Evolutionary conservation across 1,140 invertebrate genomes (phyloP), one percentile per base, ranked within the genome.

Genomic region (Ostrea edulis): DNA sequence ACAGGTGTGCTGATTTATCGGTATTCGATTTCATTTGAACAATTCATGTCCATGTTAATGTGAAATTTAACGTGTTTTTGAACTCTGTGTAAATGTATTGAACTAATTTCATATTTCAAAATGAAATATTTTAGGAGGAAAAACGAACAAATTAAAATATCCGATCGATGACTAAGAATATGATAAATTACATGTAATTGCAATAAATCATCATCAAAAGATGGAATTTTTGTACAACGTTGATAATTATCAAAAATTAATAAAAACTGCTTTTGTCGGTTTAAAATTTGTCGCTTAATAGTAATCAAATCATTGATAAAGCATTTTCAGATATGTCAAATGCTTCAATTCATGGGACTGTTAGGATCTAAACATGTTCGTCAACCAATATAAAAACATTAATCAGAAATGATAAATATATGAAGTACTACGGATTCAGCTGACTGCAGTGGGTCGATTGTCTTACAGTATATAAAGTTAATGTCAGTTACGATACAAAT

Each of bases 41-140:
- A 77, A 77, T 77, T 77, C 68, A 77, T 12, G 14, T 77, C 68
- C 68, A 77, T 77, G 68, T 77, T 77, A 77, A 77, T 77, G 68
- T 77, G 68, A 77, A 77, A 77, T 77, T 77, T 77, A 77, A 77
- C 68, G 68, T 77, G 68, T 77, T 77, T 44, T 77, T 77, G 68
- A 77, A 77, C 68, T 77, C 25, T 14, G 29, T 29, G 29, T 77
- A 77, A 77, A 77, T 77, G 22, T 77, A 77, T 77, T 77, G 68
- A 77, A 77, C 68, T 35, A 29, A 77, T 77, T 44, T 77, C 68
- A 29, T 77, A 77, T 77, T 77, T 77, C 68, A 77, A 77, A 77
- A 22, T 77, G 14, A 77, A 35, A 77, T 77, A 77, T 29, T 35
- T 77, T 35, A 77, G 25, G 25, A 77, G 68, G 25, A 17, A 77